Percentiles rank a stretch among this genome's conserved stretches.
Evolutionary conservation across 2,113 vertebrate genomes (phyloP).

Genomic region (Mesoclemmys tuberculata): DNA sequence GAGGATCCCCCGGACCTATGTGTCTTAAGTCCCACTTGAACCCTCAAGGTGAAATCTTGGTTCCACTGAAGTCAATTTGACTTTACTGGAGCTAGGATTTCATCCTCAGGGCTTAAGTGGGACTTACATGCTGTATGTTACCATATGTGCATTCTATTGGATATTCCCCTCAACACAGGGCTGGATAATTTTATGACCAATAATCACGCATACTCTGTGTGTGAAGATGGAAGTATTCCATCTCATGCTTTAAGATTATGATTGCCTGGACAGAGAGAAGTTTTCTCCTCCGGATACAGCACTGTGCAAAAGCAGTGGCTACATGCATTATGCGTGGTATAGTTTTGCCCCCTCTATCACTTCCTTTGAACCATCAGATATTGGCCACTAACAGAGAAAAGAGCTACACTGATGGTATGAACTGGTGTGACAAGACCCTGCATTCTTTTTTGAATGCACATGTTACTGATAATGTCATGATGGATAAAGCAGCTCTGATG

Average conservation of each 20-base stretch:
- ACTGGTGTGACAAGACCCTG: background rate
- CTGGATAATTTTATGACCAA: conserved; percentile 1
- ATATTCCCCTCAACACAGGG: conserved; percentile 26
- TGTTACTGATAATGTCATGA: background rate
- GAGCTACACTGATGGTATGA: background rate
- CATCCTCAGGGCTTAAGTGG: background rate
- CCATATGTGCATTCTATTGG: background rate
- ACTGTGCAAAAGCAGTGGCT: background rate
- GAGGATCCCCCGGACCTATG: background rate
- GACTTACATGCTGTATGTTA: background rate
- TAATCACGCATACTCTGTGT: conserved; percentile 28
- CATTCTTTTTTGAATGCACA: conserved; percentile 16
- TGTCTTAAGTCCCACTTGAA: background rate
- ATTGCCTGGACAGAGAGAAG: conserved; percentile 32
- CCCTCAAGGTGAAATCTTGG: background rate
- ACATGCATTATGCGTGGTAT: background rate
- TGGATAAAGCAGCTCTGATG: background rate
- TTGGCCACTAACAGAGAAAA: conserved; percentile 17
- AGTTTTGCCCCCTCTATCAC: background rate
- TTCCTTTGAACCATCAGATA: conserved; percentile 16
- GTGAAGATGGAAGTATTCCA: conserved; percentile 57
- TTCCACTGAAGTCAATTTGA: conserved; percentile 6
- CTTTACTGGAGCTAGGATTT: background rate
- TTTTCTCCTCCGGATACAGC: background rate
- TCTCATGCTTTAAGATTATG: conserved; percentile 41